Conservation (phyloP, 2,797 vertebrate genomes). For the Lepidocolaptes lacrymiger region DNA sequence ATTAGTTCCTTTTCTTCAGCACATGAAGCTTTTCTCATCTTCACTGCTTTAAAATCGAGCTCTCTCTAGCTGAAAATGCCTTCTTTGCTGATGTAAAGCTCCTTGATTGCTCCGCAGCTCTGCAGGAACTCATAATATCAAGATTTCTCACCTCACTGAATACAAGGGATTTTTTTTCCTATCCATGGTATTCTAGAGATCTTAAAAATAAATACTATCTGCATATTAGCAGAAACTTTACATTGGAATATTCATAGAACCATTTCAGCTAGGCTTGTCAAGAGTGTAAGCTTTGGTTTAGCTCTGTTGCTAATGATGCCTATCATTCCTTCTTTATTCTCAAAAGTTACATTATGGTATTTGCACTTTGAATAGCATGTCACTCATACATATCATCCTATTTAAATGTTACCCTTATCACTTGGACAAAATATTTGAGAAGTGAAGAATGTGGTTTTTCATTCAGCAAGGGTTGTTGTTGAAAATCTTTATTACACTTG, state of each 20-base stretch:
- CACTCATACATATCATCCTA: neutral
- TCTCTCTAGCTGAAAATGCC: neutral
- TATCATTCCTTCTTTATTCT: neutral
- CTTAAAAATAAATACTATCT: neutral
- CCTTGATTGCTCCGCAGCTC: neutral
- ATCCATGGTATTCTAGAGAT: neutral
- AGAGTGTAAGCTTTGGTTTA: neutral
- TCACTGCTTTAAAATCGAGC: neutral
- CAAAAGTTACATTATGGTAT: neutral
- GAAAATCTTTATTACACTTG: neutral
- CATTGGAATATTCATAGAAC: neutral
- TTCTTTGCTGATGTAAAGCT: neutral
- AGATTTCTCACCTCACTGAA: constrained; percentile 5
- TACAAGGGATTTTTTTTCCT: neutral
- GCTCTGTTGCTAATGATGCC: neutral
- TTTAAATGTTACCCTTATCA: neutral
- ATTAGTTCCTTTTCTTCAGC: constrained; percentile 37
- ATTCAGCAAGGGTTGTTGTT: neutral
- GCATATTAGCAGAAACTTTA: neutral
- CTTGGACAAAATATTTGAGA: neutral
- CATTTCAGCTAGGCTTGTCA: neutral
- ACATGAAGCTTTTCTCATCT: neutral
- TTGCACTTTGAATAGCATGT: neutral
- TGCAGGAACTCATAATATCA: neutral
- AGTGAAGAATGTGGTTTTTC: neutral